Conservation (phyloP, 2,113 vertebrate genomes). For the Garra rufa region DNA sequence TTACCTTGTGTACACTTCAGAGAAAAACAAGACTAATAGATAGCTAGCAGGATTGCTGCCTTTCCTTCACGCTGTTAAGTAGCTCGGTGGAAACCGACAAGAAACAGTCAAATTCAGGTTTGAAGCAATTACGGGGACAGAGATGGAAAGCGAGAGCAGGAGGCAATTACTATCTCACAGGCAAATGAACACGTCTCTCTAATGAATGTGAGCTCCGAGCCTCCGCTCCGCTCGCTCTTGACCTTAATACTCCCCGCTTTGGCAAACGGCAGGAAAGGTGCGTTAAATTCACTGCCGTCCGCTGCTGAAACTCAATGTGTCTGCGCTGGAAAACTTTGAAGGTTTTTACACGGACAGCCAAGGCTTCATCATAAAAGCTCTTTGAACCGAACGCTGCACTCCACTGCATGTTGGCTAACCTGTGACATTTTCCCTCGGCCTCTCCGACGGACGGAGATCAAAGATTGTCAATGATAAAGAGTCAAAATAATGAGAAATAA, state of each 20-base stretch:
- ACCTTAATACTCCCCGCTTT: slow-evolving; percentile 28
- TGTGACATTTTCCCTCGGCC: background rate
- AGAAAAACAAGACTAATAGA: slow-evolving; percentile 30
- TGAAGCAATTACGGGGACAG: slow-evolving; percentile 45
- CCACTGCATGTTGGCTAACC: background rate
- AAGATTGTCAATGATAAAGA: background rate
- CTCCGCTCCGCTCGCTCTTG: background rate
- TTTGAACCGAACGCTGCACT: background rate
- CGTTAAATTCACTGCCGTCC: background rate
- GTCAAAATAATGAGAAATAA: background rate
- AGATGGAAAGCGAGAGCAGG: slow-evolving; percentile 12
- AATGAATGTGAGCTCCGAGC: background rate
- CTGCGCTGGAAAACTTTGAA: background rate
- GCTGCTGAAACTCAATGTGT: background rate
- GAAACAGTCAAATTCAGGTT: slow-evolving; percentile 29
- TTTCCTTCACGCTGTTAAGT: background rate
- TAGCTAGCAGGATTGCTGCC: background rate
- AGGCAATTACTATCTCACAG: slow-evolving; percentile 50
- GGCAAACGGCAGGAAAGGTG: background rate
- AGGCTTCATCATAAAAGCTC: background rate
- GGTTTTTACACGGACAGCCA: background rate
- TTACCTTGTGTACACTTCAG: slow-evolving; percentile 14
- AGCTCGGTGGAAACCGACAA: background rate
- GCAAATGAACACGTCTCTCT: slow-evolving; percentile 27
- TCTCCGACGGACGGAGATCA: background rate